Evolutionary conservation across 2,113 vertebrate genomes (phyloP).

Genomic region (Vireo altiloquus): DNA sequence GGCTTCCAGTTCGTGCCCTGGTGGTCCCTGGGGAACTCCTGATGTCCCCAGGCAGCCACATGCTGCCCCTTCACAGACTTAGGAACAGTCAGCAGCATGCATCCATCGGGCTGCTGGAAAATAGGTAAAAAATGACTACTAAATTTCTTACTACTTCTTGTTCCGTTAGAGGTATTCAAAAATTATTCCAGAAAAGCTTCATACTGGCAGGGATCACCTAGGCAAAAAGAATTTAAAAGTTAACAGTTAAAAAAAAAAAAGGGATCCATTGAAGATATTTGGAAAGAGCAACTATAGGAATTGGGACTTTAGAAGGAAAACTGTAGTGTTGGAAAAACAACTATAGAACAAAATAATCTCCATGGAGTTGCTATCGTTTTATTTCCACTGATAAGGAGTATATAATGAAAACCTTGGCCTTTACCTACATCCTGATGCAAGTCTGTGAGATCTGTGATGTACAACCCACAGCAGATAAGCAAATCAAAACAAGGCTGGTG

Average conservation of each 20-base stretch:
- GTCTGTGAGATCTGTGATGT: background rate
- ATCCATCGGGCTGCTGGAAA: background rate
- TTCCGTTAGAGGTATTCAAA: background rate
- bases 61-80: background rate
- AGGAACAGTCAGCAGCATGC: background rate
- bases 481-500: background rate
- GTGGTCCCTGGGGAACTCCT: background rate
- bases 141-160: background rate
- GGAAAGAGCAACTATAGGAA: background rate
- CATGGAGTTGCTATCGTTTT: background rate
- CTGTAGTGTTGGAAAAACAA: background rate
- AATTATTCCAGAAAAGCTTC: background rate
- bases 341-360: background rate
- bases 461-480: background rate
- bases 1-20: background rate
- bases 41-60: background rate
- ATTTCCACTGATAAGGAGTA: background rate
- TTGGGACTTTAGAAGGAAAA: background rate
- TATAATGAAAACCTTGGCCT: background rate
- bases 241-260: background rate
- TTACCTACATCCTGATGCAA: background rate
- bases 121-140: background rate
- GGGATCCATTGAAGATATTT: background rate
- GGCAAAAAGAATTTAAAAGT: background rate
- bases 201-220: background rate